Conservation (phyloP, 1,140 invertebrate species). For the Sitodiplosis mosellana region DNA sequence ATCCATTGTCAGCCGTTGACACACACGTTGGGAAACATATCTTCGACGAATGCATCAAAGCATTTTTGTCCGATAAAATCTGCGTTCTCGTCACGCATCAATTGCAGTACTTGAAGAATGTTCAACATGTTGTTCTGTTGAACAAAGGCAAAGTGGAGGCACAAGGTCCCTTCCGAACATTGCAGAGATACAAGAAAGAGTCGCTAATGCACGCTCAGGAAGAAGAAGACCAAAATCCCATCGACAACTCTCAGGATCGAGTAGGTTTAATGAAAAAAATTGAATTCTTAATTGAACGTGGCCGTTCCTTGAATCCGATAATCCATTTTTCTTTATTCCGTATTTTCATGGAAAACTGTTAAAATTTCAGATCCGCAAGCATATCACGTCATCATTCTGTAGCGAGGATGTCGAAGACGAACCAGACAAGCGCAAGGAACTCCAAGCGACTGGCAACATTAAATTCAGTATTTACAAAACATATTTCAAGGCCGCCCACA, state of each 20-base stretch:
- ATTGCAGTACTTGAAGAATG: constrained; percentile 60
- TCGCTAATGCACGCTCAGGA: background rate
- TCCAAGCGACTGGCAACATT: constrained; percentile 23
- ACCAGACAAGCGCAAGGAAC: constrained; percentile 22
- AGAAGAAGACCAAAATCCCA: background rate
- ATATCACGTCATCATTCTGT: constrained; percentile 25
- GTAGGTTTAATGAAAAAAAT: background rate
- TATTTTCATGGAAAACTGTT: background rate
- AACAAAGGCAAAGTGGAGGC: constrained; percentile 30
- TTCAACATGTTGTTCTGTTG: constrained; percentile 45
- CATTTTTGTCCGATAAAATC: constrained; percentile 46
- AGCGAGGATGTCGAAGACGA: constrained; percentile 17
- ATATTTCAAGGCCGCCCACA: no score
- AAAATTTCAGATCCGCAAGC: constrained; percentile 9
- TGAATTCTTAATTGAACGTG: background rate
- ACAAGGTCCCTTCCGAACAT: constrained; percentile 21
- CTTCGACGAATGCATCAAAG: constrained; percentile 45
- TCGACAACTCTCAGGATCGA: background rate
- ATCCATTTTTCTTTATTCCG: background rate
- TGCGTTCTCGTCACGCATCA: constrained; percentile 75
- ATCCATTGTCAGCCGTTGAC: constrained; percentile 68
- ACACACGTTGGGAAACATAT: constrained; percentile 65
- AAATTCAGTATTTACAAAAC: constrained; percentile 35
- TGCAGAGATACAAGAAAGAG: constrained; percentile 7
- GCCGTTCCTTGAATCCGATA: background rate